These are phyloP conservation scores for Acleris cristana DNA, from an alignment of 2,888 invertebrate genomes.

Conservation along the genomic window DNA sequence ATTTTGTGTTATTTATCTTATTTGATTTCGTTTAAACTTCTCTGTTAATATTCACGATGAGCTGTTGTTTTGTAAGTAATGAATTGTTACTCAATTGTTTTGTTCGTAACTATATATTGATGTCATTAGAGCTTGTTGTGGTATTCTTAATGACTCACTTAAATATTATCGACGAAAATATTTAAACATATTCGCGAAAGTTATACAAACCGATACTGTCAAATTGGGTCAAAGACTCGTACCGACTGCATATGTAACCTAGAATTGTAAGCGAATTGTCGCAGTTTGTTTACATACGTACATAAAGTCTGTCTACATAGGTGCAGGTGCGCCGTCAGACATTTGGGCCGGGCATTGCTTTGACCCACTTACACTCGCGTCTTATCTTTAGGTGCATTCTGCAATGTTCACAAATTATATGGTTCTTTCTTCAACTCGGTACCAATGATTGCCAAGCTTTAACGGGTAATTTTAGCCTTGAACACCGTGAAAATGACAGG, in stretches of 20 bases:
- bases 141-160: too few species aligned
- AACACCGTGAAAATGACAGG: too few species aligned
- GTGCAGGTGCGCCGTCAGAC: constrained; percentile 47
- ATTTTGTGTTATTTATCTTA: too few species aligned
- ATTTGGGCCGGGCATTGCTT: constrained; percentile 45
- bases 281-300: constrained; percentile 52
- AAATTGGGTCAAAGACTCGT: constrained; percentile 54
- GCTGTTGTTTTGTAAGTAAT: too few species aligned
- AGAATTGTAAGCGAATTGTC: constrained; percentile 49
- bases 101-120: too few species aligned
- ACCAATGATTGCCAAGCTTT: too few species aligned
- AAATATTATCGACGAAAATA: background rate
- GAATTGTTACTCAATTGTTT: too few species aligned
- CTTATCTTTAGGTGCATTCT: constrained; percentile 48
- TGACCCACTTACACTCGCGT: constrained; percentile 50
- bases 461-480: too few species aligned
- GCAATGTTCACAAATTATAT: constrained; percentile 34
- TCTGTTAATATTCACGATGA: too few species aligned
- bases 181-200: constrained; percentile 3
- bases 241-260: constrained; percentile 48
- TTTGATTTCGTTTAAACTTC: too few species aligned
- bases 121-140: too few species aligned
- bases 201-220: constrained; percentile 44
- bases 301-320: constrained; percentile 39
- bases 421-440: background rate